phyloP scores from a whole-genome alignment of 2,797 vertebrate species.

The Ctenochaetus hawaiiensis region DNA sequence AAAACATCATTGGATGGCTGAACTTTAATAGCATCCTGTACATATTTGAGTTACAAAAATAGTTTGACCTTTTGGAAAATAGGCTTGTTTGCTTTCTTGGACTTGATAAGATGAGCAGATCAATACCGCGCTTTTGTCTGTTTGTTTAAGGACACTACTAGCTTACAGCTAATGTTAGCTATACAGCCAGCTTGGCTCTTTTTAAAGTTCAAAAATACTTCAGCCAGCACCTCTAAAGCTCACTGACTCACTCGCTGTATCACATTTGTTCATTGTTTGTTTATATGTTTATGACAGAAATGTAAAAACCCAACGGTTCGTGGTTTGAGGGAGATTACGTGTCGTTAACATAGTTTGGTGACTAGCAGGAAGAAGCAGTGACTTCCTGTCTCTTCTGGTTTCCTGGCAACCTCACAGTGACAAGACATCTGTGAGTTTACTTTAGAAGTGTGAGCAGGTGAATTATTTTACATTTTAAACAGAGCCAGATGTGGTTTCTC shows the following conservation, averaged over 20 bases:
- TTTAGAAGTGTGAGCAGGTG: not conserved
- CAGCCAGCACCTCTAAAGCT: not conserved
- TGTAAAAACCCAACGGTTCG: not conserved
- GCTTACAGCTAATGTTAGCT: not conserved
- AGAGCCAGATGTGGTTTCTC: not conserved
- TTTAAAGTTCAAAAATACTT: not conserved
- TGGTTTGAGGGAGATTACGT: not conserved
- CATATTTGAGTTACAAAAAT: not conserved
- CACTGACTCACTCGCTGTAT: not conserved
- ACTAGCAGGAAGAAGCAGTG: not conserved
- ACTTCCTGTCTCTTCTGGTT: not conserved
- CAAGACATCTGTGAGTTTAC: not conserved
- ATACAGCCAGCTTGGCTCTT: not conserved
- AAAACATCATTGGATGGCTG: not conserved
- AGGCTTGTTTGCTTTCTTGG: not conserved
- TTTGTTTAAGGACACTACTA: not conserved
- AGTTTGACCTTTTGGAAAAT: not conserved
- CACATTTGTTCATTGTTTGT: not conserved
- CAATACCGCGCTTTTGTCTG: not conserved
- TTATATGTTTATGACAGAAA: not conserved
- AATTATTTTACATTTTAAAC: not conserved
- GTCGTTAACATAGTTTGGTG: no score
- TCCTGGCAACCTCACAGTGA: not conserved
- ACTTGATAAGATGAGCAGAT: not conserved
- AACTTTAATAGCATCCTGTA: not conserved